These are phyloP conservation scores for Iselma pallidipennis DNA, from an alignment of 2,888 invertebrate genomes.

Conservation along the genomic window DNA sequence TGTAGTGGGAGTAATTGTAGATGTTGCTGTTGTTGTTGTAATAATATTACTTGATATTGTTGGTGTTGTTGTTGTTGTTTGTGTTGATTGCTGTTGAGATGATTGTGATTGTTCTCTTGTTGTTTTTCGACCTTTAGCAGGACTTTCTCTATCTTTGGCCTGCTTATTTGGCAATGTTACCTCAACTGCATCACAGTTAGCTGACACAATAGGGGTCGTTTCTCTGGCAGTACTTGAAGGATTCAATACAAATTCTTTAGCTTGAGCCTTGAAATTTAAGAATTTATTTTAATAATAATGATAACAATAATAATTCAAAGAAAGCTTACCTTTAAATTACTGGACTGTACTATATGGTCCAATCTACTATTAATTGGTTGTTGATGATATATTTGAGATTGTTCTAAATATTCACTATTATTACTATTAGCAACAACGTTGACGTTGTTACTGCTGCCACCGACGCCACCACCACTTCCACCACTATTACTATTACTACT, in stretches of 20 bases:
- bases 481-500: background rate
- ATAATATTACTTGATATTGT: background rate
- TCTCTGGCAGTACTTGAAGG: constrained; percentile 49
- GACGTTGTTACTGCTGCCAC: background rate
- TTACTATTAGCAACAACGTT: background rate
- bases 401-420: background rate
- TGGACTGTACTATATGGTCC: constrained; percentile 49
- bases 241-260: constrained; percentile 53
- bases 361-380: constrained; percentile 36
- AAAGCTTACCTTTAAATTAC: constrained; percentile 51
- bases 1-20: background rate
- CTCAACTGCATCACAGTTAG: constrained; percentile 70
- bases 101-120: constrained; percentile 31
- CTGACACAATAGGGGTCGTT: constrained; percentile 67
- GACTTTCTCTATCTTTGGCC: constrained; percentile 53
- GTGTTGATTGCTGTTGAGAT: constrained; percentile 21
- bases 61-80: constrained; percentile 9
- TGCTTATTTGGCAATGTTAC: constrained; percentile 60
- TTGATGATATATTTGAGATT: constrained; percentile 26
- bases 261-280: constrained; percentile 45
- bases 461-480: background rate
- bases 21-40: constrained; percentile 4
- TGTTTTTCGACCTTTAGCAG: constrained; percentile 50
- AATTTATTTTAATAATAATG: background rate
- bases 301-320: background rate